A percentile compares a stretch with the other conserved stretches of the same genome.
Evolutionary conservation across 1,140 invertebrate species (phyloP).

Genomic region (Trachelipus rathkii): DNA sequence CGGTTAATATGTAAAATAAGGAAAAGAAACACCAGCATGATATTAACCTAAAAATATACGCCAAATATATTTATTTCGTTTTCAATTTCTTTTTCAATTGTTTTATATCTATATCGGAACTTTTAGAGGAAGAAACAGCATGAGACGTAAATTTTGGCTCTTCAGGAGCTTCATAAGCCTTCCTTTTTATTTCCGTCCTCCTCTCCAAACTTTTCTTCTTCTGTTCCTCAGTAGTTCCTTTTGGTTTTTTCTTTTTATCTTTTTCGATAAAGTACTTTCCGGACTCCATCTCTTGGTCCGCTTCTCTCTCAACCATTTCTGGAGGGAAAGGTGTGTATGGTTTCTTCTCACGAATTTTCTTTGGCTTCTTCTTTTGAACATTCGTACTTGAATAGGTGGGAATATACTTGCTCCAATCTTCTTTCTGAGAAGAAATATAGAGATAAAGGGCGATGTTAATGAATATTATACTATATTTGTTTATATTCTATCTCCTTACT

Average conservation of each 20-base stretch:
- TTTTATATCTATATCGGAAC: neutral
- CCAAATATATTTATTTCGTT: neutral
- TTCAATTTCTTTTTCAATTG: neutral
- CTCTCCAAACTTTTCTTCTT: neutral
- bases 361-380: neutral
- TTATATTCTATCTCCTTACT: no score
- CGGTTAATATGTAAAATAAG: no score
- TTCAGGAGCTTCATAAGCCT: neutral
- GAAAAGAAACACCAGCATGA: no score
- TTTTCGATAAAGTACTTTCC: neutral
- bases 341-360: neutral
- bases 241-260: neutral
- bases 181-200: neutral
- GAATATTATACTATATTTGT: no score
- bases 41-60: no score
- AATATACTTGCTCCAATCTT: neutral
- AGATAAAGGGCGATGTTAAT: neutral
- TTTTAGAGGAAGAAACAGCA: neutral
- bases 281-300: neutral
- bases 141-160: neutral
- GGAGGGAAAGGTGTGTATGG: slow-evolving; percentile 3
- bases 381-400: neutral
- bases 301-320: neutral
- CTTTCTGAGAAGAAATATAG: neutral
- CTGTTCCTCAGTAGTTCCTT: neutral